Evolutionary conservation across 2,888 invertebrate species (phyloP).

Genomic region (Cryptophagus acutangulus): DNA sequence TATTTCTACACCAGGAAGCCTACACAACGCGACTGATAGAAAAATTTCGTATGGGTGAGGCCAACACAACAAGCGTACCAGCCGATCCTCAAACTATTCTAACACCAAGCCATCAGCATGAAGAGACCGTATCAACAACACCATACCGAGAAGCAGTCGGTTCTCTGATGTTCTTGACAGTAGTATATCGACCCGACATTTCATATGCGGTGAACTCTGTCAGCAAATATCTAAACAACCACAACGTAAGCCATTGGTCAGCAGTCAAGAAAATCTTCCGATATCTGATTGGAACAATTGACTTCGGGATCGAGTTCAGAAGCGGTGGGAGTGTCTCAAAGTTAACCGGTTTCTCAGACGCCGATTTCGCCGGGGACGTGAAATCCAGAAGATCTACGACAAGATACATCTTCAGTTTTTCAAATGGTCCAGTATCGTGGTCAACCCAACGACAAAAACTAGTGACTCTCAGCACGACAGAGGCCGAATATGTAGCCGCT

Average conservation of each 20-base stretch:
- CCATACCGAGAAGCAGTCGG: slow-evolving; percentile 29
- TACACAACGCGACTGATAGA: too few species aligned
- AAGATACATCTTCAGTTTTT: slow-evolving; percentile 6
- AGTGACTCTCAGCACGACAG: slow-evolving; percentile 3
- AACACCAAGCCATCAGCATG: too few species aligned
- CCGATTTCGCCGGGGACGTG: too few species aligned
- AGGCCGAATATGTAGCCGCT: slow-evolving; percentile 7
- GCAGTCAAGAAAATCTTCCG: neutral
- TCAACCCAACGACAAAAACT: slow-evolving; percentile 3
- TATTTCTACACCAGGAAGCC: too few species aligned
- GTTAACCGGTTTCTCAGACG: too few species aligned
- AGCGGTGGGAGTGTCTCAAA: too few species aligned
- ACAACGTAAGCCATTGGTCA: neutral
- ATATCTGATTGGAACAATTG: neutral
- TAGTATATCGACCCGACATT: slow-evolving; percentile 27
- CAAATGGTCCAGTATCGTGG: slow-evolving; percentile 5
- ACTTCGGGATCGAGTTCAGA: too few species aligned
- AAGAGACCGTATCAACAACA: too few species aligned
- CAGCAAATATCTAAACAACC: slow-evolving; percentile 17
- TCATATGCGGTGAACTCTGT: slow-evolving; percentile 23
- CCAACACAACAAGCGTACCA: too few species aligned
- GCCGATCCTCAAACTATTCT: too few species aligned
- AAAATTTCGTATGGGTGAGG: too few species aligned
- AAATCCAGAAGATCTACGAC: slow-evolving; percentile 4
- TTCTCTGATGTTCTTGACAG: slow-evolving; percentile 23